Evolutionary conservation across 2,888 invertebrate species (phyloP).

Genomic region (Zygogramma bicolorata): DNA sequence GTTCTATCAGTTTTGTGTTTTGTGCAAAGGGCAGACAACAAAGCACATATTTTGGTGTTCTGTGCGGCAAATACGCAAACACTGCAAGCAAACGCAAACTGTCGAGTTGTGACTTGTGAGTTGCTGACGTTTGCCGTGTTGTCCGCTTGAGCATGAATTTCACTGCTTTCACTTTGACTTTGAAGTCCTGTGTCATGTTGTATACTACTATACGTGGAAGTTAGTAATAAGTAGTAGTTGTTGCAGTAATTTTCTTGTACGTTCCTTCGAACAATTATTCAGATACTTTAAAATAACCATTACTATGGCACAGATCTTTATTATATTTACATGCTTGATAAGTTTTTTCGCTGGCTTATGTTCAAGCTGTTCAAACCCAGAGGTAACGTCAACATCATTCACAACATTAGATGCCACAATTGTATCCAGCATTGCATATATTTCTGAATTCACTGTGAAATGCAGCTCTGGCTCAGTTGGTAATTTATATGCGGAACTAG

Average conservation of each 20-base stretch:
- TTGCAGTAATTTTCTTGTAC: background rate
- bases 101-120: no score
- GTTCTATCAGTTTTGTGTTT: no score
- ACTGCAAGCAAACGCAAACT: no score
- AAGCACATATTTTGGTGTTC: no score
- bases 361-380: constrained; percentile 72
- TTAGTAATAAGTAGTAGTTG: background rate
- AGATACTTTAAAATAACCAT: background rate
- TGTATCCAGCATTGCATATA: constrained; percentile 89
- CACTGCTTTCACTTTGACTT: background rate
- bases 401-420: constrained; percentile 94
- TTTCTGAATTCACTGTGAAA: constrained; percentile 88
- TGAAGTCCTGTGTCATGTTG: background rate
- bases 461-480: constrained; percentile 76
- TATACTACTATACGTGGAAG: no score
- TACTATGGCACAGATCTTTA: background rate
- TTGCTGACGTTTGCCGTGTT: background rate
- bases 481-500: constrained; percentile 88
- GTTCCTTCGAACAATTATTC: background rate
- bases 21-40: no score
- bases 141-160: background rate
- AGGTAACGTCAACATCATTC: constrained; percentile 83
- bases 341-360: constrained; percentile 47
- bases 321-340: background rate
- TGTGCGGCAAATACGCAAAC: no score